Percentiles rank a stretch among this genome's conserved stretches.
Conservation (phyloP, 2,888 invertebrate species). For the Smittia aterrima region DNA sequence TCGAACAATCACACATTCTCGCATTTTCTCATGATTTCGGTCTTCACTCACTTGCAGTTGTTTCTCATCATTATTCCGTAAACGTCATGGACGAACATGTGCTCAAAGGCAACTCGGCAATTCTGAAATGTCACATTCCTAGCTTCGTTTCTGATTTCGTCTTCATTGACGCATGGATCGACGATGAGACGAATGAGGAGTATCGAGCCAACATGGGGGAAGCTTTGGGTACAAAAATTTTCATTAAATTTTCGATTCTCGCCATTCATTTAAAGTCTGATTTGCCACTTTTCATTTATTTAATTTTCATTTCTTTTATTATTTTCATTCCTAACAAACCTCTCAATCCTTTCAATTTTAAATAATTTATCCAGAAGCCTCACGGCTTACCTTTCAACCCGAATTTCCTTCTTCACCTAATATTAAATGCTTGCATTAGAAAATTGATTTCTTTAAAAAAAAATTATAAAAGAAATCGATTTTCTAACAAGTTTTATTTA, state of each 20-base stretch:
- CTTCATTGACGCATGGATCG: constrained; percentile 79
- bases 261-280: neutral
- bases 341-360: constrained; percentile 27
- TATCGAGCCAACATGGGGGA: neutral
- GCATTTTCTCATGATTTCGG: too few species aligned
- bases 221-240: neutral
- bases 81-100: constrained; percentile 93
- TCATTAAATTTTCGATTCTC: neutral
- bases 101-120: constrained; percentile 83
- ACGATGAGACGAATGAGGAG: constrained; percentile 64
- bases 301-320: constrained; percentile 24
- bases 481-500: neutral
- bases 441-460: neutral
- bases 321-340: constrained; percentile 32
- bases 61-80: constrained; percentile 83
- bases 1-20: neutral
- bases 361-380: constrained; percentile 58
- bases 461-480: neutral
- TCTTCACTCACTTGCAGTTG: constrained; percentile 59
- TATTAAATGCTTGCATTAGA: constrained; percentile 50
- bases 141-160: constrained; percentile 92
- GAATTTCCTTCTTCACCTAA: constrained; percentile 60
- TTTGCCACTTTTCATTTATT: constrained; percentile 6
- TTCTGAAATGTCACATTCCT: constrained; percentile 90
- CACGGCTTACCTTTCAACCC: constrained; percentile 59